These are phyloP conservation scores for Dendrolimus punctatus DNA, from an alignment of 1,140 invertebrate genomes.

Conservation along the genomic window DNA sequence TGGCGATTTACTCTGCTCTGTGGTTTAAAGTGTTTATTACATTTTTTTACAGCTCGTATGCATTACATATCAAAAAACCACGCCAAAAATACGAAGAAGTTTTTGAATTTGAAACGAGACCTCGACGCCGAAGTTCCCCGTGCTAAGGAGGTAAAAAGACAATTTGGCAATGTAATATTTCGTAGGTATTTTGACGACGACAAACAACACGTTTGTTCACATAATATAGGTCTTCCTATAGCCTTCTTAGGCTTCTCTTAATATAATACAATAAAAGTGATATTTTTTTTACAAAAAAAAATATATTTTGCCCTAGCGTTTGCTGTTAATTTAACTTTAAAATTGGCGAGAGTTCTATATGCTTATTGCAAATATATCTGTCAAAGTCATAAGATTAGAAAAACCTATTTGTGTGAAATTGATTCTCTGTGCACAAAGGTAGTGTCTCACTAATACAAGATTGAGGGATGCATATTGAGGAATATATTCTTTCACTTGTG, in stretches of 20 bases:
- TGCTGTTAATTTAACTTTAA: too few species aligned
- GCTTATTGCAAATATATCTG: too few species aligned
- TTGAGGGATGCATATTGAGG: neutral
- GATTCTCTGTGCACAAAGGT: too few species aligned
- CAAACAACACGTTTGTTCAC: conserved; percentile 22
- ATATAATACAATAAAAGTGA: neutral
- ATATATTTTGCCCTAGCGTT: too few species aligned
- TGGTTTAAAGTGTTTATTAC: neutral
- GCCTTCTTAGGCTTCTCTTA: neutral
- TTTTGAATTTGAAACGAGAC: conserved; percentile 30
- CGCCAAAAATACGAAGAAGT: conserved; percentile 47
- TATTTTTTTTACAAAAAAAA: too few species aligned
- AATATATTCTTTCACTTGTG: conserved; percentile 21
- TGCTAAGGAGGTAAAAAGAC: conserved; percentile 37
- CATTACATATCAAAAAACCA: conserved; percentile 57
- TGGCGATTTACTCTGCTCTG: too few species aligned
- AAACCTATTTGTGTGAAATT: too few species aligned
- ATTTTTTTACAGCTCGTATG: conserved; percentile 44
- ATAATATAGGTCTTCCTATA: too few species aligned
- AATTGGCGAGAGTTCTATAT: too few species aligned
- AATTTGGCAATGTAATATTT: conserved; percentile 50
- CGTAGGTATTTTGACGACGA: conserved; percentile 36
- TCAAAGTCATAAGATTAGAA: too few species aligned
- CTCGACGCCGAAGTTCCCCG: conserved; percentile 14
- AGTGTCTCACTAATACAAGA: too few species aligned